phyloP scores from a whole-genome alignment of 1,140 invertebrate species.

The Rhopalosiphum padi region DNA sequence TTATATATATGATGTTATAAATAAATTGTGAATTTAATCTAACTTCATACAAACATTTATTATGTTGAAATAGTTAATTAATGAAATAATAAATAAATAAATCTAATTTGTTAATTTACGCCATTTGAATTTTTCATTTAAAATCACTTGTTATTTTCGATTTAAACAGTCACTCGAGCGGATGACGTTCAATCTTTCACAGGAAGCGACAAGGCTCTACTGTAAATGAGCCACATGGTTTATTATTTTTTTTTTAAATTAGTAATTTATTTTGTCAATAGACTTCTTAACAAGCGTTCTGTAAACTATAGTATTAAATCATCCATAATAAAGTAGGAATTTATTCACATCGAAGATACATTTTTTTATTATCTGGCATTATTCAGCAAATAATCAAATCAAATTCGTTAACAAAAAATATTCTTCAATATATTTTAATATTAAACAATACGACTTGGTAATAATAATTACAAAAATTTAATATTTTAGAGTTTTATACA shows the following conservation, averaged over 20 bases:
- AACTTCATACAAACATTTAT: background rate
- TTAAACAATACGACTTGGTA: background rate
- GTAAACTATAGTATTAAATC: background rate
- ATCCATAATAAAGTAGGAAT: background rate
- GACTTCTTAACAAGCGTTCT: conserved; percentile 1
- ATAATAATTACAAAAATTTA: background rate
- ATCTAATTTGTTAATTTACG: background rate
- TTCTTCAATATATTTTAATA: background rate
- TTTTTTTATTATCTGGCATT: background rate
- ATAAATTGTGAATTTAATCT: background rate
- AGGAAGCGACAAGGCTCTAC: background rate
- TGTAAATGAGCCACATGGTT: conserved; percentile 2
- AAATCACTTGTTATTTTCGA: conserved; percentile 7
- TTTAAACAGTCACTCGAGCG: background rate
- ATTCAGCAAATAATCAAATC: background rate
- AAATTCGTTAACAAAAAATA: background rate
- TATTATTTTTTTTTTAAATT: background rate
- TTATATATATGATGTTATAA: background rate
- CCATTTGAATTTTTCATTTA: background rate
- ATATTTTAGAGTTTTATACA: background rate
- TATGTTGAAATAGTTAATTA: background rate
- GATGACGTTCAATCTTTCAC: background rate
- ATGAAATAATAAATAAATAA: background rate
- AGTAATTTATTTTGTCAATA: conserved; percentile 19
- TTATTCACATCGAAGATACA: background rate